phyloP scores from a whole-genome alignment of 2,888 invertebrate genomes.

The Alentia gelatinosa region DNA sequence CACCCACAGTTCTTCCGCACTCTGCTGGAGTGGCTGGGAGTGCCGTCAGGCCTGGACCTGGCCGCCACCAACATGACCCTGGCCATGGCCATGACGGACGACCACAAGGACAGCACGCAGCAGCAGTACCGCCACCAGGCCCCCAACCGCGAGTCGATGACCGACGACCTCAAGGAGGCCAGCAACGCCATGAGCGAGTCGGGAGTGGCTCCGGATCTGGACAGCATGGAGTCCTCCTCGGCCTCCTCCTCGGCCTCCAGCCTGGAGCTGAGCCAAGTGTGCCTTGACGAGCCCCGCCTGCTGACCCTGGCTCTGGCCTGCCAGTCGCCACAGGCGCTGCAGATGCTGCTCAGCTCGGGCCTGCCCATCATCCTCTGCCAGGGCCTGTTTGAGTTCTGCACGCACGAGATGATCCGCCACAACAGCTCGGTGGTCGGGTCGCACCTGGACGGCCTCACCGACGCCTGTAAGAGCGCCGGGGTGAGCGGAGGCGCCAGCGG shows the following conservation, averaged over 20 bases:
- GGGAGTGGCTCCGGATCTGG: conserved; percentile 31
- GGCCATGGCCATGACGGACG: conserved; percentile 84
- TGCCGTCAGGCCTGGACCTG: conserved; percentile 78
- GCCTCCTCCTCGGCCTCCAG: conserved; percentile 62
- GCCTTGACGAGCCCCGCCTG: conserved; percentile 83
- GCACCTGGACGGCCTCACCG: conserved; percentile 68
- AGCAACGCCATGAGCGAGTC: conserved; percentile 60
- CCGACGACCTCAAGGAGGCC: conserved; percentile 78
- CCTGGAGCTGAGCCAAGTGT: conserved; percentile 73
- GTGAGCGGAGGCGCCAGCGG: conserved; percentile 18
- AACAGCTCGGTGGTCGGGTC: conserved; percentile 66
- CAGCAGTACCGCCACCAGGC: conserved; percentile 67
- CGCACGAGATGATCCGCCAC: conserved; percentile 71
- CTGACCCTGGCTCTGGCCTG: conserved; percentile 90
- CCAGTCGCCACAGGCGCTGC: conserved; percentile 89
- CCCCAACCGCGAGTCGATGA: conserved; percentile 69
- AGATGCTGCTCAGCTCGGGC: conserved; percentile 88
- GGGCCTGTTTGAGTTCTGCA: conserved; percentile 78
- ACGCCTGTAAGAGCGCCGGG: conserved; percentile 68
- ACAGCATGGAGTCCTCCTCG: conserved; percentile 52
- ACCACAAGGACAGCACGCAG: conserved; percentile 80
- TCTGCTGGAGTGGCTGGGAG: conserved; percentile 87
- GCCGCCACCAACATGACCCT: conserved; percentile 81
- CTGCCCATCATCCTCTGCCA: conserved; percentile 82
- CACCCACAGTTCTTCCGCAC: conserved; percentile 89